phyloP scores from a whole-genome alignment of 2,888 invertebrate genomes.

The Drosophila maculinotata region DNA sequence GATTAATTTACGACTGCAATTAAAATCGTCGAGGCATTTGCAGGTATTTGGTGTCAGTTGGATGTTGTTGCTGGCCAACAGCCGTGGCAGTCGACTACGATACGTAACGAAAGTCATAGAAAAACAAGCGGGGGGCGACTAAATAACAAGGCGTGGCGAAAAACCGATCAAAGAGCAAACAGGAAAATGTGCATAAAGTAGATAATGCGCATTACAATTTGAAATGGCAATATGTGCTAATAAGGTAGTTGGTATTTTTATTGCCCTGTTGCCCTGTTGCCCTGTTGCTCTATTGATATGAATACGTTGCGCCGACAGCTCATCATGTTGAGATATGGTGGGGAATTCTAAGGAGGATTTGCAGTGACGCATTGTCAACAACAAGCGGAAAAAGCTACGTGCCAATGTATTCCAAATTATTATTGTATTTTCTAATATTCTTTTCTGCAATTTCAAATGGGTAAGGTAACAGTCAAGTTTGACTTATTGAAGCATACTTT shows the following conservation, averaged over 20 bases:
- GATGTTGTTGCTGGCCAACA: slow-evolving; percentile 34
- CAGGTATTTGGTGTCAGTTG: slow-evolving; percentile 35
- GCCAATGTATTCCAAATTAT: not conserved
- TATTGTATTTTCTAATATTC: too few relatives aligned
- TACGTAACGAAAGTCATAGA: too few relatives aligned
- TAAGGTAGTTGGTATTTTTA: slow-evolving; percentile 67
- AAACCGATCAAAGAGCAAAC: slow-evolving; percentile 55
- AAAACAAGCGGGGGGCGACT: slow-evolving; percentile 2
- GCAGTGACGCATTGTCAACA: slow-evolving; percentile 17
- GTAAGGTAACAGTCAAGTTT: not conserved
- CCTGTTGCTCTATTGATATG: slow-evolving; percentile 54
- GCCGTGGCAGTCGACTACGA: slow-evolving; percentile 43
- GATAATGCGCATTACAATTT: slow-evolving; percentile 68
- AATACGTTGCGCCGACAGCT: slow-evolving; percentile 15
- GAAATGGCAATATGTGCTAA: slow-evolving; percentile 53
- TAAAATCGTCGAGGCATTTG: slow-evolving; percentile 69
- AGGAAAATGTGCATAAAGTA: slow-evolving; percentile 78
- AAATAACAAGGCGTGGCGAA: slow-evolving; percentile 37
- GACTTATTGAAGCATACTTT: slow-evolving; percentile 21
- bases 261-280: too few relatives aligned
- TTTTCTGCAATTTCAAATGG: too few relatives aligned
- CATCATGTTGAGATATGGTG: slow-evolving; percentile 28
- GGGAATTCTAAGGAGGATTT: slow-evolving; percentile 42
- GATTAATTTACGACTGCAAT: slow-evolving; percentile 84
- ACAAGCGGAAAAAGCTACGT: too few relatives aligned